Percentiles rank a stretch among this genome's conserved stretches.
phyloP scores from a whole-genome alignment of 2,888 invertebrate genomes.

The Steromphala cineraria region DNA sequence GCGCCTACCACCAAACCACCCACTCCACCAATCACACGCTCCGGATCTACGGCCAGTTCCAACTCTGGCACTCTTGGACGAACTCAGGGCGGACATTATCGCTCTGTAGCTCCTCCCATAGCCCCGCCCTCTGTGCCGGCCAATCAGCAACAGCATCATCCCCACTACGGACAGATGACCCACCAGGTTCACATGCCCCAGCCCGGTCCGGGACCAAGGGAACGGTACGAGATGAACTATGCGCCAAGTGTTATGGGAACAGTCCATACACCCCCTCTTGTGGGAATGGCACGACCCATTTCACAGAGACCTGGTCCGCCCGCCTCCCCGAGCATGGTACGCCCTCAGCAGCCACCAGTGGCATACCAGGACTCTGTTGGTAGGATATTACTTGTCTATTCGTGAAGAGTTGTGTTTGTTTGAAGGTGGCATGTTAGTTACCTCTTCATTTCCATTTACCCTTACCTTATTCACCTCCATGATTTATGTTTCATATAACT shows the following conservation, averaged over 20 bases:
- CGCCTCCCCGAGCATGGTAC: conserved; percentile 34
- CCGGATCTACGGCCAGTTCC: conserved; percentile 24
- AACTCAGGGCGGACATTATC: conserved; percentile 60
- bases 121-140: conserved; percentile 89
- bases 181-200: conserved; percentile 18
- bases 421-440: background rate
- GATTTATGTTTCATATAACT: no score
- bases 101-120: conserved; percentile 93
- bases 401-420: background rate
- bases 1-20: conserved; percentile 97
- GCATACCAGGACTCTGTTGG: conserved; percentile 32
- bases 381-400: background rate
- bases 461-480: no score
- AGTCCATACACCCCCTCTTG: conserved; percentile 46
- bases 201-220: background rate
- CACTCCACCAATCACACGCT: conserved; percentile 84
- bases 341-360: conserved; percentile 19
- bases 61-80: conserved; percentile 58
- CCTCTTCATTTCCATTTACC: no score
- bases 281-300: conserved; percentile 64
- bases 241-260: conserved; percentile 38
- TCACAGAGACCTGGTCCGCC: conserved; percentile 35
- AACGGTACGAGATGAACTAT: conserved; percentile 29
- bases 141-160: background rate
- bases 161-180: conserved; percentile 25